Percentiles rank a stretch among this genome's conserved stretches.
phyloP scores from a whole-genome alignment of 2,113 vertebrate species.

The Phylloscopus trochiloides region DNA sequence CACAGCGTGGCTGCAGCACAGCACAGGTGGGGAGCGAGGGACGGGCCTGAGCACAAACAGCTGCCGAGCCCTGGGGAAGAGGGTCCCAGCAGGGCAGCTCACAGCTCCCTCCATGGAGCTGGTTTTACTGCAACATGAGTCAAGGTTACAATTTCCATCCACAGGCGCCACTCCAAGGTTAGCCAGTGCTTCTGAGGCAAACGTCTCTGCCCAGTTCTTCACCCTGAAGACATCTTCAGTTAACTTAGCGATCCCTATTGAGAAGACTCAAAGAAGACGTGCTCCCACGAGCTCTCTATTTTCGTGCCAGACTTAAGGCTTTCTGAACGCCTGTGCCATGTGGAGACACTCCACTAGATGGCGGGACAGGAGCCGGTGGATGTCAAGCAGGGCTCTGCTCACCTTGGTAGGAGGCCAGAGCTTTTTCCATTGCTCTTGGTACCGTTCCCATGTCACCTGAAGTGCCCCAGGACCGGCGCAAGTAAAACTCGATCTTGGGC shows the following conservation, averaged over 20 bases:
- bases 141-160: background rate
- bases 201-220: background rate
- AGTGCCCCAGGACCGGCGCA: background rate
- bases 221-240: background rate
- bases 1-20: background rate
- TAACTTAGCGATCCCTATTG: fast-evolving
- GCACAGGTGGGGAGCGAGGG: fast-evolving
- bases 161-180: background rate
- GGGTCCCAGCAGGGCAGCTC: background rate
- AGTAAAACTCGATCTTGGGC: background rate
- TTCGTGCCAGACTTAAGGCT: background rate
- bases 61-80: background rate
- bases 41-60: background rate
- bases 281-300: fast-evolving
- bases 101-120: fast-evolving
- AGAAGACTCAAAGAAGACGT: background rate
- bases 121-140: background rate
- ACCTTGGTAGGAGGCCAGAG: background rate
- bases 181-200: background rate
- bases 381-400: background rate
- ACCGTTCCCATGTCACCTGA: background rate
- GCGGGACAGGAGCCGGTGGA: background rate
- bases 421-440: background rate
- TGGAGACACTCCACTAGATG: background rate
- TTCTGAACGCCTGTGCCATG: background rate